Percentiles rank a stretch among this genome's conserved stretches.
Conservation (phyloP, 2,888 invertebrate species). For the Plemyria rubiginata region DNA sequence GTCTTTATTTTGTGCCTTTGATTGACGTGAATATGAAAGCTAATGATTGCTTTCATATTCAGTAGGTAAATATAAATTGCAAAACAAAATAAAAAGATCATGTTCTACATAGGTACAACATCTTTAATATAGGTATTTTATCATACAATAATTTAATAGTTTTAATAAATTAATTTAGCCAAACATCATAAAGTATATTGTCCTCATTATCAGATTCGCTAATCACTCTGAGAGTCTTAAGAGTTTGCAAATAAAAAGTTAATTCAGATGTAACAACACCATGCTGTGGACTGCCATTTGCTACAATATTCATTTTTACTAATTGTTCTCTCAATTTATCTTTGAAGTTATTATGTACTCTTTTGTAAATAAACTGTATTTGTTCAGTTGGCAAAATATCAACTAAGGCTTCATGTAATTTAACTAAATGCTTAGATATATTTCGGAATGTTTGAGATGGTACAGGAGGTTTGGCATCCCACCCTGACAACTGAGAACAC, state of each 20-base stretch:
- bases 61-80: neutral
- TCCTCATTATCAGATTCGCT: conserved; percentile 90
- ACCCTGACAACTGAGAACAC: conserved; percentile 91
- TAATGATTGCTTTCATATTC: no score
- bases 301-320: conserved; percentile 93
- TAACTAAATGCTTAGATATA: conserved; percentile 94
- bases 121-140: conserved; percentile 24
- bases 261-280: conserved; percentile 97
- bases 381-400: conserved; percentile 92
- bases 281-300: conserved; percentile 98
- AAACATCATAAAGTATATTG: conserved; percentile 93
- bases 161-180: conserved; percentile 85
- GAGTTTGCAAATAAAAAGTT: conserved; percentile 95
- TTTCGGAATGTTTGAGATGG: conserved; percentile 95
- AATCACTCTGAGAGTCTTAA: conserved; percentile 91
- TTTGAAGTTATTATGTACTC: conserved; percentile 94
- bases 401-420: conserved; percentile 95
- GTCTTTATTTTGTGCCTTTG: conserved; percentile 26
- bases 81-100: conserved; percentile 26
- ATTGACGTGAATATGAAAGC: conserved; percentile 6
- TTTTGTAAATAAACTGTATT: conserved; percentile 90
- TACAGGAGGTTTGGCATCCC: conserved; percentile 98
- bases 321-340: conserved; percentile 93
- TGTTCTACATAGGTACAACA: conserved; percentile 26
- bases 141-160: conserved; percentile 15